These are phyloP conservation scores for Adineta ricciae DNA, from an alignment of 2,888 invertebrate species.

Conservation along the genomic window DNA sequence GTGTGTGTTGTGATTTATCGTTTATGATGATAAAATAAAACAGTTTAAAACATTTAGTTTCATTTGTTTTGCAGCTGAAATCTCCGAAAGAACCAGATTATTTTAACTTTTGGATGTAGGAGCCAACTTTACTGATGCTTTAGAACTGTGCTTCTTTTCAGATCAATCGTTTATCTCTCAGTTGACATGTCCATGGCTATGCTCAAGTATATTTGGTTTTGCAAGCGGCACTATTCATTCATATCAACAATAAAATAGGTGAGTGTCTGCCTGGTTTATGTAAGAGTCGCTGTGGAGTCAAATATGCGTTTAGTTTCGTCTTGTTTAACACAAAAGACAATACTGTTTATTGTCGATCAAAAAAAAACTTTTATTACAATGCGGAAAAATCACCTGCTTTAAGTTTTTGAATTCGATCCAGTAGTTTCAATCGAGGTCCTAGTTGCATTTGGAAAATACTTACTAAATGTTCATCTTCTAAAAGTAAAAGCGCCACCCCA, in stretches of 20 bases:
- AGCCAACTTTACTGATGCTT: too few relatives aligned
- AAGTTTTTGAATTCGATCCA: not conserved
- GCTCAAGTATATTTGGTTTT: not conserved
- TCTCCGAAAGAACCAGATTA: too few relatives aligned
- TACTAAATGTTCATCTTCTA: not conserved
- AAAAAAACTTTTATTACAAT: not conserved
- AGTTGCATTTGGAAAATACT: not conserved
- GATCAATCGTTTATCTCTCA: too few relatives aligned
- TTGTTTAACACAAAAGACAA: too few relatives aligned
- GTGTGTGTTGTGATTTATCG: not conserved
- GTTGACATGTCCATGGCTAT: too few relatives aligned
- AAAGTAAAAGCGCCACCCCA: not conserved
- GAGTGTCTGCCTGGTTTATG: not conserved
- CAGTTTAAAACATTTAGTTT: not conserved
- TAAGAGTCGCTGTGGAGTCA: too few relatives aligned
- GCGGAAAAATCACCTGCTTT: not conserved
- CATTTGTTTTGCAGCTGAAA: too few relatives aligned
- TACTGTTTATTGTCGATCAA: not conserved
- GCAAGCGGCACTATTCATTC: not conserved
- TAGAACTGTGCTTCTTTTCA: too few relatives aligned
- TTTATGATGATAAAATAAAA: not conserved
- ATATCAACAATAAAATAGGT: not conserved
- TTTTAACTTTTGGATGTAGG: too few relatives aligned
- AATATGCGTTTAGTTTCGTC: too few relatives aligned
- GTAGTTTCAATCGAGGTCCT: not conserved